phyloP scores from a whole-genome alignment of 2,113 vertebrate genomes.

The Saccopteryx leptura region DNA sequence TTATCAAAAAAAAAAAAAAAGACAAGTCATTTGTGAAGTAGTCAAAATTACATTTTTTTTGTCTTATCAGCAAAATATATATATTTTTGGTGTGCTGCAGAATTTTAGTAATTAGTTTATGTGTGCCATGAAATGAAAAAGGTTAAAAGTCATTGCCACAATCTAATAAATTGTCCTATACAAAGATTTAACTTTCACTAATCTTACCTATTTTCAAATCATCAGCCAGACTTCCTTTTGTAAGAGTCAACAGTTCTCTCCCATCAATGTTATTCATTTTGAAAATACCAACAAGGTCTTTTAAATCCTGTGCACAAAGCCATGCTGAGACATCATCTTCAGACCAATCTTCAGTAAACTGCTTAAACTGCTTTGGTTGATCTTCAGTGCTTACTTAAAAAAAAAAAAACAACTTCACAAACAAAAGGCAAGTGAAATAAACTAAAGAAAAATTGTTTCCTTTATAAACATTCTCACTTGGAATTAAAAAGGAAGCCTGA shows the following conservation, averaged over 20 bases:
- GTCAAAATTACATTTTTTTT: not conserved
- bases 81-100: not conserved
- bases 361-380: conserved; percentile 83
- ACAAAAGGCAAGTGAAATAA: conserved; percentile 21
- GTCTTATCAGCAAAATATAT: not conserved
- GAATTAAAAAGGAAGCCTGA: too few species aligned
- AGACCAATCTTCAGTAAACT: conserved; percentile 92
- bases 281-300: conserved; percentile 90
- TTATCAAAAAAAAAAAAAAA: not conserved
- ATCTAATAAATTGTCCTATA: not conserved
- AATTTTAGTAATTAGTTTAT: not conserved
- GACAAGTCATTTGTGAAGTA: not conserved
- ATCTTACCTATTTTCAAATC: conserved; percentile 94
- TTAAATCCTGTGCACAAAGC: conserved; percentile 90
- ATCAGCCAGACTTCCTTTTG: conserved; percentile 90
- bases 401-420: conserved; percentile 72
- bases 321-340: conserved; percentile 93
- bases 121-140: not conserved
- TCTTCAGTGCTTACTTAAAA: conserved; percentile 86
- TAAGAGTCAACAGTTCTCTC: conserved; percentile 91
- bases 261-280: conserved; percentile 94
- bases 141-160: not conserved
- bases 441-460: not conserved
- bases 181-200: not conserved
- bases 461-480: conserved; percentile 1